Percentiles rank a stretch among this genome's conserved stretches.
Conservation (phyloP, 92 coral and sea anemone genomes). For the Phenganax stokvisi region DNA sequence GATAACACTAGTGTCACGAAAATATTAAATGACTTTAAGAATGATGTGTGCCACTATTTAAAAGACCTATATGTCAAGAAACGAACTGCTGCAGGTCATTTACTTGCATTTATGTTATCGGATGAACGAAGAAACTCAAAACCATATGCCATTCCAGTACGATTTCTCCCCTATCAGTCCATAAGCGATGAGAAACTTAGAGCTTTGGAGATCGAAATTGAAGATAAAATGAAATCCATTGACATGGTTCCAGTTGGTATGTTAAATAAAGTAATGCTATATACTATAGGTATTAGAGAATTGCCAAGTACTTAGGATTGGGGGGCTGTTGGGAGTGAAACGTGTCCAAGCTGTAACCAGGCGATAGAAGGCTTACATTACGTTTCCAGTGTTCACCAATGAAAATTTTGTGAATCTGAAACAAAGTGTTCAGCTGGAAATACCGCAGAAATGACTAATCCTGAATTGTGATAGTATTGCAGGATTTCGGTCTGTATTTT, state of each 20-base stretch:
- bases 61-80: constrained; percentile 26
- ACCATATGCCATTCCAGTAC: constrained; percentile 18
- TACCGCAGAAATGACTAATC: no score
- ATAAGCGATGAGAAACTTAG: not conserved
- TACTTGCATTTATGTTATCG: constrained; percentile 22
- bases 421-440: no score
- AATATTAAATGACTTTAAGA: constrained; percentile 20
- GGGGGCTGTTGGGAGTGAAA: not conserved
- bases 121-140: constrained; percentile 16
- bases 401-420: no score
- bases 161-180: not conserved
- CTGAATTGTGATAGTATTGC: no score
- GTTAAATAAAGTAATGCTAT: constrained; percentile 16
- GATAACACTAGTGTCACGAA: constrained; percentile 2
- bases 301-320: constrained; percentile 5
- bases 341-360: no score
- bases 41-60: constrained; percentile 24
- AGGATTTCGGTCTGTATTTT: not conserved
- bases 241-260: constrained; percentile 27
- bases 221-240: constrained; percentile 6
- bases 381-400: no score
- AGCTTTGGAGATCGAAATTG: constrained; percentile 5
- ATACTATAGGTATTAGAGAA: no score
- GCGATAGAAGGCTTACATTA: no score
- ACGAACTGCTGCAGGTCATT: constrained; percentile 29